Percentiles rank a stretch among this genome's conserved stretches.
Conservation (phyloP, 2,113 vertebrate genomes). For the Suricata suricatta region DNA sequence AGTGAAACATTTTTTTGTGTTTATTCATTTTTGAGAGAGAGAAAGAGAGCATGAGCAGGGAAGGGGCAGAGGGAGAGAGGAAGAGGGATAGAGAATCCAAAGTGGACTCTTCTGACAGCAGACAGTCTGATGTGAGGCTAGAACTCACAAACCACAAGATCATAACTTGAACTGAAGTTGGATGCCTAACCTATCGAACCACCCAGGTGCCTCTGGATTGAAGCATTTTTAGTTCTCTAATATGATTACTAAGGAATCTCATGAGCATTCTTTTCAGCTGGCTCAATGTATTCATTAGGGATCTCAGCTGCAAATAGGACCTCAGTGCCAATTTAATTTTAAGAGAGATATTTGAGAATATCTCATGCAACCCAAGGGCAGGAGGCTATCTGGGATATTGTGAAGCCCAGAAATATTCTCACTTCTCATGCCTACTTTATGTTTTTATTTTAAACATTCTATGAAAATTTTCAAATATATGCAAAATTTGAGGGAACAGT, state of each 20-base stretch:
- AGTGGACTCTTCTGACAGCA: too few species aligned
- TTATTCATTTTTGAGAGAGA: too few species aligned
- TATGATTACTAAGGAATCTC: neutral
- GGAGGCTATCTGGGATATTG: neutral
- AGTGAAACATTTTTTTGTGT: conserved; percentile 44
- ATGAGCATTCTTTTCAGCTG: conserved; percentile 38
- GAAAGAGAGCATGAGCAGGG: too few species aligned
- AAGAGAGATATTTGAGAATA: neutral
- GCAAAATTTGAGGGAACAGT: neutral
- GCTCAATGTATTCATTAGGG: neutral
- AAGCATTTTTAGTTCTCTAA: conserved; percentile 58
- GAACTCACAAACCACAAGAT: too few species aligned
- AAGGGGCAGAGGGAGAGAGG: too few species aligned
- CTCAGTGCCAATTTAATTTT: conserved; percentile 32
- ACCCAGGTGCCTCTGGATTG: neutral
- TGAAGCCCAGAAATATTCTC: neutral
- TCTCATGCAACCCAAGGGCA: neutral
- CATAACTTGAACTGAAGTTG: too few species aligned
- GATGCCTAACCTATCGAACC: too few species aligned
- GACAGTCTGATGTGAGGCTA: too few species aligned
- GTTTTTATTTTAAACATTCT: conserved; percentile 38
- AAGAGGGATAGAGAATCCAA: too few species aligned
- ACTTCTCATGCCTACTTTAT: neutral
- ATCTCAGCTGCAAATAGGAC: conserved; percentile 24
- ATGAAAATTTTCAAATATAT: neutral